phyloP scores from a whole-genome alignment of 2,888 invertebrate genomes.

The Diploptera punctata region DNA sequence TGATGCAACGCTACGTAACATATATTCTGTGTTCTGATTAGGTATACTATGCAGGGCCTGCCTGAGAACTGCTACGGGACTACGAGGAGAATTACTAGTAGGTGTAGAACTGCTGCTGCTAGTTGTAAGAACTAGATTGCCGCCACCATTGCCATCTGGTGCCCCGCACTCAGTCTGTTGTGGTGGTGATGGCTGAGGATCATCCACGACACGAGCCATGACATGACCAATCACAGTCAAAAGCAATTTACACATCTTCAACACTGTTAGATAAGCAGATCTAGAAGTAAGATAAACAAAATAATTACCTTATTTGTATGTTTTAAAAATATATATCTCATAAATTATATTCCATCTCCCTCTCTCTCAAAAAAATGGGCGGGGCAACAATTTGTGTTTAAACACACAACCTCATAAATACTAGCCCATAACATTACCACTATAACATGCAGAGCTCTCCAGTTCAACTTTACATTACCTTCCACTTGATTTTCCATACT shows the following conservation, averaged over 20 bases:
- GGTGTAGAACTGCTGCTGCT: not conserved
- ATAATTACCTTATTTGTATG: too few species aligned
- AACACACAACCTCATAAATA: too few species aligned
- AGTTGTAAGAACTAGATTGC: not conserved
- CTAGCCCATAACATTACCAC: too few species aligned
- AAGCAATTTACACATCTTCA: constrained; percentile 88
- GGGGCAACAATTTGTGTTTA: too few species aligned
- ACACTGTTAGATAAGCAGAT: constrained; percentile 85
- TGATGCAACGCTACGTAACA: constrained; percentile 82
- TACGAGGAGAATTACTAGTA: constrained; percentile 49
- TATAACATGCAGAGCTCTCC: too few species aligned
- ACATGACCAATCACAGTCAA: constrained; percentile 87
- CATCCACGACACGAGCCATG: constrained; percentile 64
- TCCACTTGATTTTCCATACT: too few species aligned
- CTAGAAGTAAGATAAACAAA: too few species aligned
- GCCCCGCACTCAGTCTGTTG: constrained; percentile 47
- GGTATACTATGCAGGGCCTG: constrained; percentile 86
- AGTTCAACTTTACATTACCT: too few species aligned
- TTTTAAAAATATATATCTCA: too few species aligned
- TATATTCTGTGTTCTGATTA: constrained; percentile 82
- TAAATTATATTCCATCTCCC: too few species aligned
- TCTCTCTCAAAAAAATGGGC: too few species aligned
- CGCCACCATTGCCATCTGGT: constrained; percentile 39
- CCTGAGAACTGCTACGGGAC: constrained; percentile 66
- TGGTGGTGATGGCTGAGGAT: constrained; percentile 60